Base-by-base conservation (phyloP, 2,113 vertebrate species). In the Tretioscincus oriximinensis region DNA sequence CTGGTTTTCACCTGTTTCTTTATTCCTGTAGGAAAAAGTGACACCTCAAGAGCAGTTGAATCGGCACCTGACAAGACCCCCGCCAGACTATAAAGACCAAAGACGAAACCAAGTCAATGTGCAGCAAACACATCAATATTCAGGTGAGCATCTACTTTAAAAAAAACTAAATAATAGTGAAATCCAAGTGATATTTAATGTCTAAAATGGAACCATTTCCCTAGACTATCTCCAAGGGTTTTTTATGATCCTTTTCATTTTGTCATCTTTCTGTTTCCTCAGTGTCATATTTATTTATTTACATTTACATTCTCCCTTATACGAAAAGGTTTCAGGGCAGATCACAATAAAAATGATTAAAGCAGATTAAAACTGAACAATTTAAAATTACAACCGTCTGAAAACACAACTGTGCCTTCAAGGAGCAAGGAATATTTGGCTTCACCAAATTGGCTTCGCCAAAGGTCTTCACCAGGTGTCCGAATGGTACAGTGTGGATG, bases 61-160 rank as follows among this genome's bases (percentile, higher is more conserved):
- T 82, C 96, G 97, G 76, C 97, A 98, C 88, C 93, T 99, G 87
- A 97, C 97, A 47, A 95, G 98, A 80, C 98, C 97, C 4, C 98
- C 98, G 6, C 98, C 98, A 22, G 98, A 99, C 87, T 99, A 99
- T 78, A 98, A 98, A 93, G 97, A 98, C 88, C 93, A 97, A 69
- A 96, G 97, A 92, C 96, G 94, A 87, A 95, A 89, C 0, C 80
- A 96, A 80, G 95, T 95, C 81, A 96, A 89, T 81, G 92, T 96
- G 75, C 97, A 96, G 68, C 95, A 96, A 85, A 72, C 93, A 86
- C 95, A 91, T 77, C 93, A 96, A 60, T 99, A 97, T 89, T 85
- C 96, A 88, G 96, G 98, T 99, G 91, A 90, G 94, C 88, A 29
- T 26, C 8, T 47, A 67, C 4, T 72, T 41, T 60, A n/a, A 41